These are phyloP conservation scores for Hypotaenidia philippensis DNA, from an alignment of 2,797 vertebrate genomes.

Conservation along the genomic window DNA sequence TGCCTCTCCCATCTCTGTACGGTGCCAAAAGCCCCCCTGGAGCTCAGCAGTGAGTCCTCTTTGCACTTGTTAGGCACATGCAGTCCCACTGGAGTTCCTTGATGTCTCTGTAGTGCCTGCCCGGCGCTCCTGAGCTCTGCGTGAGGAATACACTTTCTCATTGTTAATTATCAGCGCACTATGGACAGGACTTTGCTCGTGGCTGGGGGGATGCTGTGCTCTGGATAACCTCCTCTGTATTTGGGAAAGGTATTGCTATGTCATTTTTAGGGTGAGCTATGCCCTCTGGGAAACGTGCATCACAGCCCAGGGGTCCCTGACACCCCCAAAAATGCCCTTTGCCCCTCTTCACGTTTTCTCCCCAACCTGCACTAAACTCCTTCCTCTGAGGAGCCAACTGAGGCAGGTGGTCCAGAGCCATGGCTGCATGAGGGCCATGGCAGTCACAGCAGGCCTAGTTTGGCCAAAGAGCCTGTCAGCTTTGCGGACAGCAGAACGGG, in stretches of 20 bases:
- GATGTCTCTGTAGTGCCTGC: background rate
- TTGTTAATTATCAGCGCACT: background rate
- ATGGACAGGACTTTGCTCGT: background rate
- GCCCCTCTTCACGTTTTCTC: background rate
- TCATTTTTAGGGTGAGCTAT: background rate
- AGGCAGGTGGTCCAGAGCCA: background rate
- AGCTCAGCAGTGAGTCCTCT: background rate
- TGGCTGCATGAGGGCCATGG: too few species aligned
- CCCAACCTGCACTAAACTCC: background rate
- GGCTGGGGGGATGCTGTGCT: background rate
- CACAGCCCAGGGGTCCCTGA: background rate
- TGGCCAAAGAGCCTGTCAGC: background rate
- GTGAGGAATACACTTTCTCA: background rate
- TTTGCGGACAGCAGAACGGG: background rate
- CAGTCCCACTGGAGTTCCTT: background rate
- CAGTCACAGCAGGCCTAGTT: background rate
- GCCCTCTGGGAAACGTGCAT: too few species aligned
- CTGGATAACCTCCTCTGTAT: background rate
- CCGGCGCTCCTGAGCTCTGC: background rate
- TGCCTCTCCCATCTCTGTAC: background rate
- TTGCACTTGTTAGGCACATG: background rate
- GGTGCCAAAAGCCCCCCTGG: fast-evolving
- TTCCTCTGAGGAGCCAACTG: background rate
- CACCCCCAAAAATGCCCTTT: background rate
- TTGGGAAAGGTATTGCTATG: background rate